Conservation (phyloP, 1,140 invertebrate species). For the Zaprionus ghesquierei region DNA sequence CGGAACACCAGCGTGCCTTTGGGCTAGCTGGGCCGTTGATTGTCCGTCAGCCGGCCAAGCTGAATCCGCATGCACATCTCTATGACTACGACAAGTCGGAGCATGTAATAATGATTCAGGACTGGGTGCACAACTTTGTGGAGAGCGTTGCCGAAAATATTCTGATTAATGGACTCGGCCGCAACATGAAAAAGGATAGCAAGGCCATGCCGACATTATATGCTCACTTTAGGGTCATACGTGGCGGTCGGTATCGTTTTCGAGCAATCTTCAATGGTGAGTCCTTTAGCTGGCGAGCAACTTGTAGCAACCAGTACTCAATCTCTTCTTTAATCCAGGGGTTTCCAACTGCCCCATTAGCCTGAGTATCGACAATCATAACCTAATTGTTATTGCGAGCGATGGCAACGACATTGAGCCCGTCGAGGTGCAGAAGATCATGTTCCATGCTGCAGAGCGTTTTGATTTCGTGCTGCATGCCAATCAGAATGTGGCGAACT, state of each 20-base stretch:
- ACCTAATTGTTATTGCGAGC: slow-evolving; percentile 87
- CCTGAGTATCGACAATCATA: slow-evolving; percentile 88
- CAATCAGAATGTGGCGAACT: slow-evolving; percentile 84
- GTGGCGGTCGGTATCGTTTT: slow-evolving; percentile 84
- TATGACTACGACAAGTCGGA: slow-evolving; percentile 82
- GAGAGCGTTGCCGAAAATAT: slow-evolving; percentile 81
- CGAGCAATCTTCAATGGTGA: slow-evolving; percentile 84
- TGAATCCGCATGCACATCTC: slow-evolving; percentile 66
- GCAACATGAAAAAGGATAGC: slow-evolving; percentile 64
- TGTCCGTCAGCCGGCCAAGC: slow-evolving; percentile 69
- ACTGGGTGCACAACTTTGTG: slow-evolving; percentile 79
- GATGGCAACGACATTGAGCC: slow-evolving; percentile 90
- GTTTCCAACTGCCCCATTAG: slow-evolving; percentile 89
- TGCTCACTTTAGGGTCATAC: slow-evolving; percentile 64
- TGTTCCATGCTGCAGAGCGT: slow-evolving; percentile 88
- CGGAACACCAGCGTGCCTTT: slow-evolving; percentile 83
- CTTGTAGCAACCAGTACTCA: neutral
- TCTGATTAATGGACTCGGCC: slow-evolving; percentile 85
- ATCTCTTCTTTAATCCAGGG: slow-evolving; percentile 74
- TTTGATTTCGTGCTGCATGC: slow-evolving; percentile 89
- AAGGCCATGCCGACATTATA: slow-evolving; percentile 62
- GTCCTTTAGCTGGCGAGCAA: neutral
- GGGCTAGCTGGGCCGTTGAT: slow-evolving; percentile 83
- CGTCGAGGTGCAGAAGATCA: slow-evolving; percentile 85
- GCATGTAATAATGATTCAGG: slow-evolving; percentile 76